Base-by-base conservation (phyloP, 2,797 vertebrate genomes). In the Brachyalestes nurse region DNA sequence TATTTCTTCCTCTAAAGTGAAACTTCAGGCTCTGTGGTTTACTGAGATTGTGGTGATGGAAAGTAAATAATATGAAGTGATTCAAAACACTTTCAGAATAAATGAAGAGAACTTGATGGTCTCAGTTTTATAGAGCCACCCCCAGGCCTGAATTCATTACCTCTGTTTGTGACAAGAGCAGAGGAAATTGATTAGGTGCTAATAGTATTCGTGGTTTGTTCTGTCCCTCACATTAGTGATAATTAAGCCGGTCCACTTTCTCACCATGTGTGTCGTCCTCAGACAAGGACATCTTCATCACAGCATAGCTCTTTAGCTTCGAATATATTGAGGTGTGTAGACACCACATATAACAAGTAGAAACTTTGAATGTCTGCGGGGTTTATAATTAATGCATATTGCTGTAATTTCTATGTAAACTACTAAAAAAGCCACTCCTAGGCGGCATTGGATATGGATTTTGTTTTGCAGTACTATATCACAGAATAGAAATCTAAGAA, bases 161-260 rank as follows among this genome's bases (percentile, higher is more conserved):
- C 34, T 72, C 38, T 77, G 42, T 72, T 78, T 19, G 74, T 83
- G 53, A 79, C 38, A 64, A 66, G 66, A 71, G 60, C 64, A 72
- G 61, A 23, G 9, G 34, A 74, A 62, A 60, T 70, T 81, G 75
- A 86, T 84, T 77, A 81, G 53, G 83, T 81, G 74, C 65, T 84
- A 84, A 85, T 84, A 49, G 28, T 2, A 79, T 83, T 62, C 19
- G 13, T 61, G 72, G 23, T 75, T 79, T 75, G 65, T 73, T 78
- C 70, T 66, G 69, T 79, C 61, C 64, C 16, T 75, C 49, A 23
- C 70, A 79, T 84, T 84, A 69, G 28, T 81, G 76, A 51, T 83
- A 84, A 86, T 84, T 75, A 83, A 77, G 5, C 34, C 19, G 77
- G 53, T 23, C 72, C 5, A 5, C 19, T 71, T 23, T 78, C 69